Base-by-base conservation (phyloP, 2,797 vertebrate genomes). In the Tamandua tetradactyla region DNA sequence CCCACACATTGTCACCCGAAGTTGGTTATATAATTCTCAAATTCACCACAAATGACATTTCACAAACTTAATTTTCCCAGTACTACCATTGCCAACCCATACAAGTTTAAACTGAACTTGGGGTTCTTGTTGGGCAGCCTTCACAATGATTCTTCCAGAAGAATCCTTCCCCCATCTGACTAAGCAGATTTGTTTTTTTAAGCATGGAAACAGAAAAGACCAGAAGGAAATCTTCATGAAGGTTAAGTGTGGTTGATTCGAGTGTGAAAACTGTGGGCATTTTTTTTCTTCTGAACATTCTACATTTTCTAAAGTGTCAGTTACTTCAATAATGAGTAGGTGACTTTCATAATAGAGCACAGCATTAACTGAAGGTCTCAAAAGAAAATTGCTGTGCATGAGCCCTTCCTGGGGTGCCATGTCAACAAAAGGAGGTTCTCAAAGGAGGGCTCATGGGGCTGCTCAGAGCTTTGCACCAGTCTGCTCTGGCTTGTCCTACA, bases 401-500 rank as follows among this genome's bases (percentile, higher is more conserved):
- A 0, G 40, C 8, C 10, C 44, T 40, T 17, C 40, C 37, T 0
- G 25, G n/a, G 74, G 7, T 1, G 2, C 55, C 44, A 9, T 14
- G 12, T 5, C 18, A 15, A 0, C 1, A 13, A 17, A 20, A 18
- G 52, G 52, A 30, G 22, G n/a, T n/a, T 37, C 75, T 35, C 8
- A 11, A 22, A 42, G 5, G 27, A 22, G 11, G 59, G 22, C 76
- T 59, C 7, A 1, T 23, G 74, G n/a, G 8, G 44, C 74, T 82
- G 3, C 22, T 13, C 1, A 2, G 27, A 72, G 61, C 69, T 8
- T 14, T 0, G 0, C 23, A 2, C 61, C 0, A 7, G 6, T 12
- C 17, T 64, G 30, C 25, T 14, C 32, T 14, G 32, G 14, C 52
- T 22, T 64, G 62, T 32, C 62, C 32, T 30, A 13, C 7, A 25